phyloP scores from a whole-genome alignment of 2,888 invertebrate species.

The Eulithis prunata region DNA sequence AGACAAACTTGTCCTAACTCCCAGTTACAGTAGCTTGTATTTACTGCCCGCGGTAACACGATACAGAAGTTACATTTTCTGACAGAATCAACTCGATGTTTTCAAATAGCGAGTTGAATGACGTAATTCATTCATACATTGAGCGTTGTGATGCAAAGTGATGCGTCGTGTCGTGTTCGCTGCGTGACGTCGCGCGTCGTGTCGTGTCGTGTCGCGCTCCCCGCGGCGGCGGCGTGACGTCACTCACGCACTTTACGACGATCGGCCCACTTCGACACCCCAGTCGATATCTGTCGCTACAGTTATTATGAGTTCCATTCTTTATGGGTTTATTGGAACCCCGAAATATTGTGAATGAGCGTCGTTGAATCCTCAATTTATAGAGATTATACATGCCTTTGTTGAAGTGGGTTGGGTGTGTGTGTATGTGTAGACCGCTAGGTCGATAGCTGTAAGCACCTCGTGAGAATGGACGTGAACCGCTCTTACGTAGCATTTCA shows the following conservation, averaged over 20 bases:
- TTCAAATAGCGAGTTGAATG: neutral
- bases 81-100: neutral
- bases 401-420: constrained; percentile 13
- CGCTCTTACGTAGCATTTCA: too few species aligned
- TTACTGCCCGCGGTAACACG: neutral
- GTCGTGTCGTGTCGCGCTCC: neutral
- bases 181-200: too few species aligned
- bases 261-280: constrained; percentile 17
- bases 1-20: too few species aligned
- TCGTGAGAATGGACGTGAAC: constrained; percentile 5
- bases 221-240: constrained; percentile 15
- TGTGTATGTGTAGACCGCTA: too few species aligned
- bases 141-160: neutral
- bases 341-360: constrained; percentile 24
- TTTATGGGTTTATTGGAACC: constrained; percentile 15
- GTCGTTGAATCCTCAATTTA: constrained; percentile 24
- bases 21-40: neutral
- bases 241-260: constrained; percentile 16
- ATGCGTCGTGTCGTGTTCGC: neutral
- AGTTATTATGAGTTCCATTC: constrained; percentile 14
- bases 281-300: constrained; percentile 21
- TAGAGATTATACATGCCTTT: constrained; percentile 11
- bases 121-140: neutral
- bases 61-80: neutral
- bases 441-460: neutral